phyloP scores from a whole-genome alignment of 2,113 vertebrate genomes.

The Dascyllus trimaculatus region DNA sequence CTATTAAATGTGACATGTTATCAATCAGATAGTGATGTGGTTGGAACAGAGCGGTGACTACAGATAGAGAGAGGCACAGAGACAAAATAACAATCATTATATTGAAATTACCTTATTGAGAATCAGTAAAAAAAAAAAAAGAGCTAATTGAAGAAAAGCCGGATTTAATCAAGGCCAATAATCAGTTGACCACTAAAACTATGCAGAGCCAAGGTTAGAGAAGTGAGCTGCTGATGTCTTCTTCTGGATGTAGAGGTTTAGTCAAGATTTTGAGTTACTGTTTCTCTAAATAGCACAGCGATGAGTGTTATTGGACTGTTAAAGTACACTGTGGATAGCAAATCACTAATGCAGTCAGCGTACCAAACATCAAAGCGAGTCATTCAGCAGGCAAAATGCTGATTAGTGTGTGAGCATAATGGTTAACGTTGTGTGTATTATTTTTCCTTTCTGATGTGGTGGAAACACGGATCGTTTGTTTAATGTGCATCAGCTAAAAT shows the following conservation, averaged over 20 bases:
- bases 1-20: too few relatives aligned
- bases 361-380: slow-evolving; percentile 68
- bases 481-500: slow-evolving; percentile 51
- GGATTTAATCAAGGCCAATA: too few relatives aligned
- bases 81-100: too few relatives aligned
- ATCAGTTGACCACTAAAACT: too few relatives aligned
- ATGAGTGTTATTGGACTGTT: slow-evolving; percentile 41
- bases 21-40: too few relatives aligned
- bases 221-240: background rate
- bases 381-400: slow-evolving; percentile 61
- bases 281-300: slow-evolving; percentile 16
- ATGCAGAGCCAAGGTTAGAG: too few relatives aligned
- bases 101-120: too few relatives aligned
- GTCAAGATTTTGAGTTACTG: slow-evolving; percentile 1
- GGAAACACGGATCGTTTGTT: background rate
- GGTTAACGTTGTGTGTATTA: slow-evolving; percentile 29
- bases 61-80: too few relatives aligned
- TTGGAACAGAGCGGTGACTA: too few relatives aligned
- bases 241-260: background rate
- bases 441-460: slow-evolving; percentile 42
- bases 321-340: slow-evolving; percentile 59
- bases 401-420: slow-evolving; percentile 62
- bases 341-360: slow-evolving; percentile 56
- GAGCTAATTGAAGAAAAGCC: too few relatives aligned
- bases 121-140: too few relatives aligned